Percentiles rank a stretch among this genome's conserved stretches.
Conservation (phyloP, 1,140 invertebrate species). For the Chelonus insularis region DNA sequence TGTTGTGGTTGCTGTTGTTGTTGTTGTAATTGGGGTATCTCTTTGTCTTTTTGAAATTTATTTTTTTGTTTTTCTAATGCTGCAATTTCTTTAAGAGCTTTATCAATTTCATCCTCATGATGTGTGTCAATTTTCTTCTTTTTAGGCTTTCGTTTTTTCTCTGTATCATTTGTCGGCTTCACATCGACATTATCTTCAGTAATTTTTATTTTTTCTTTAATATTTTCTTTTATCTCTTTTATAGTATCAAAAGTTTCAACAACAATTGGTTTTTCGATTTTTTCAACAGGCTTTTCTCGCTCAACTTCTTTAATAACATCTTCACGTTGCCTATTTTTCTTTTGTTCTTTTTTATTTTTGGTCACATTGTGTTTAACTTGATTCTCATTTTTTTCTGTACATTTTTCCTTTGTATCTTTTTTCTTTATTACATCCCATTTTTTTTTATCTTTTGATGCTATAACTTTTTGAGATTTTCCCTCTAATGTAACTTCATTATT, state of each 20-base stretch:
- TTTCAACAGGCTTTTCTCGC: conserved; percentile 1
- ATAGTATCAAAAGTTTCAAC: conserved; percentile 26
- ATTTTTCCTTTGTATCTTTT: conserved; percentile 37
- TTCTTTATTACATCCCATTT: conserved; percentile 43
- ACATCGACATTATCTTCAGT: conserved; percentile 24
- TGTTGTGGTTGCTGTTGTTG: too few species aligned
- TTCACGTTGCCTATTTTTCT: conserved; percentile 18
- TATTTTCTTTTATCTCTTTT: conserved; percentile 21
- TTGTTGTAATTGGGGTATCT: too few species aligned
- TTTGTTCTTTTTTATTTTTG: conserved; percentile 13
- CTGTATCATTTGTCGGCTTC: conserved; percentile 18
- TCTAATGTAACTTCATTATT: conserved; percentile 4
- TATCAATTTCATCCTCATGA: conserved; percentile 65
- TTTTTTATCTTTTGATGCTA: conserved; percentile 27
- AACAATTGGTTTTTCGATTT: conserved; percentile 12
- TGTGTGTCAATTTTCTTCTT: conserved; percentile 58
- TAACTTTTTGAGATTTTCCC: not conserved
- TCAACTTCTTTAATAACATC: conserved; percentile 27
- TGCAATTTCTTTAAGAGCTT: conserved; percentile 64
- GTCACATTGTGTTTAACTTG: too few species aligned
- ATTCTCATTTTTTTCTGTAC: conserved; percentile 22
- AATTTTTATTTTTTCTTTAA: conserved; percentile 12
- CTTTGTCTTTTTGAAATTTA: conserved; percentile 28
- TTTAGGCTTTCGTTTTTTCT: conserved; percentile 53
- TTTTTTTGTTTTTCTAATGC: conserved; percentile 56